Conservation (phyloP, 2,888 invertebrate genomes). For the Athalia rosae region DNA sequence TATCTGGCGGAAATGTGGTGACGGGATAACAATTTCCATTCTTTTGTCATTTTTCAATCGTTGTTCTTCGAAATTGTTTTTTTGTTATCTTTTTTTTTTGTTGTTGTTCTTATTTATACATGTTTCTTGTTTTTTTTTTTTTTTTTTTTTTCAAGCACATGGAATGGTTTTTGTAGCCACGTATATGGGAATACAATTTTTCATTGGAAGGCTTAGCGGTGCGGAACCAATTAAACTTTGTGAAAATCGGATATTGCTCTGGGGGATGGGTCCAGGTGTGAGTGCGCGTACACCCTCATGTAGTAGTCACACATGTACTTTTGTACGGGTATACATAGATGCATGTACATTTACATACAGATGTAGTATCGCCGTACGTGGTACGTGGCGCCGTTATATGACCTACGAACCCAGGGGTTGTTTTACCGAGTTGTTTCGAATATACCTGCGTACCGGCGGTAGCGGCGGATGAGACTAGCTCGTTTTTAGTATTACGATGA, state of each 20-base stretch:
- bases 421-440: conserved; percentile 1
- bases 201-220: conserved; percentile 35
- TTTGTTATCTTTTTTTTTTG: neutral
- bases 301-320: neutral
- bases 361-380: no score
- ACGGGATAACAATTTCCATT: no score
- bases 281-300: no score
- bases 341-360: no score
- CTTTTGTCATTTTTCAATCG: no score
- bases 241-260: conserved; percentile 17
- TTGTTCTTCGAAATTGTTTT: neutral
- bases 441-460: neutral
- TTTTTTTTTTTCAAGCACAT: neutral
- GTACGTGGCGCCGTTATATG: no score
- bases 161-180: neutral
- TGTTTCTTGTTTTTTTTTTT: no score
- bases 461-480: conserved; percentile 1
- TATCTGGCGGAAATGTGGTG: no score
- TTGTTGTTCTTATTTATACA: neutral
- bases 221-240: conserved; percentile 42
- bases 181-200: conserved; percentile 20
- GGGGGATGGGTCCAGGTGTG: neutral
- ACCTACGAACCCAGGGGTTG: neutral
- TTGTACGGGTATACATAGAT: no score
- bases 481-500: neutral